These are phyloP conservation scores for Chaetodon auriga DNA, from an alignment of 2,113 vertebrate species.

Conservation along the genomic window DNA sequence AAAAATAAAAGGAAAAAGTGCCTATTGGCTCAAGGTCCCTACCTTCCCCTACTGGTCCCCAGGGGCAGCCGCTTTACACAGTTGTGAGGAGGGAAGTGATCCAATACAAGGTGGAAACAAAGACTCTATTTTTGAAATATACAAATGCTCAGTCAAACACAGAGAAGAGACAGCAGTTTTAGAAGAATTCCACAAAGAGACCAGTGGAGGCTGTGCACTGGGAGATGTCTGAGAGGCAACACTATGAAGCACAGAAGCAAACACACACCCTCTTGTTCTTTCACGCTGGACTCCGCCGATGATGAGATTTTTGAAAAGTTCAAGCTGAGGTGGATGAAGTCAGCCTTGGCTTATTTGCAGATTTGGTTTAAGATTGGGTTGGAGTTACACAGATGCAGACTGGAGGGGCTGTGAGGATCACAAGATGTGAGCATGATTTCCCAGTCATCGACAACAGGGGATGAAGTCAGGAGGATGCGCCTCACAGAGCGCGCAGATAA, in stretches of 20 bases:
- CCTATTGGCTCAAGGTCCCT: slow-evolving; percentile 39
- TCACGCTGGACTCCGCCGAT: slow-evolving; percentile 20
- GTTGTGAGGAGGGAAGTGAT: slow-evolving; percentile 39
- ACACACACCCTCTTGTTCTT: slow-evolving; percentile 36
- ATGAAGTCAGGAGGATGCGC: neutral
- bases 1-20: slow-evolving; percentile 36
- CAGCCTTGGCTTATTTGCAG: slow-evolving; percentile 37
- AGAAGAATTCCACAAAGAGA: slow-evolving; percentile 19
- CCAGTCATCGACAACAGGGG: neutral
- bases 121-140: slow-evolving; percentile 39
- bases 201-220: slow-evolving; percentile 2
- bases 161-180: slow-evolving; percentile 4
- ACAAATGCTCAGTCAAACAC: slow-evolving; percentile 10
- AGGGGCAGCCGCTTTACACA: slow-evolving; percentile 27
- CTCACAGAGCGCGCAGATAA: slow-evolving; percentile 4
- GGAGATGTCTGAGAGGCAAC: slow-evolving; percentile 3
- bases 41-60: slow-evolving; percentile 6
- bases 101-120: slow-evolving; percentile 39
- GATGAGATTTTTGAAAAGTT: slow-evolving; percentile 30
- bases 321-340: slow-evolving; percentile 49
- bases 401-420: slow-evolving; percentile 5
- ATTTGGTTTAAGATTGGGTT: slow-evolving; percentile 22
- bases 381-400: slow-evolving; percentile 28
- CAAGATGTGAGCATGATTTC: slow-evolving; percentile 34
- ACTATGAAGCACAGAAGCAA: neutral